Evolutionary conservation across 2,113 vertebrate genomes (phyloP), one percentile per base, ranked within the genome.

Genomic region (Oryzias celebensis): DNA sequence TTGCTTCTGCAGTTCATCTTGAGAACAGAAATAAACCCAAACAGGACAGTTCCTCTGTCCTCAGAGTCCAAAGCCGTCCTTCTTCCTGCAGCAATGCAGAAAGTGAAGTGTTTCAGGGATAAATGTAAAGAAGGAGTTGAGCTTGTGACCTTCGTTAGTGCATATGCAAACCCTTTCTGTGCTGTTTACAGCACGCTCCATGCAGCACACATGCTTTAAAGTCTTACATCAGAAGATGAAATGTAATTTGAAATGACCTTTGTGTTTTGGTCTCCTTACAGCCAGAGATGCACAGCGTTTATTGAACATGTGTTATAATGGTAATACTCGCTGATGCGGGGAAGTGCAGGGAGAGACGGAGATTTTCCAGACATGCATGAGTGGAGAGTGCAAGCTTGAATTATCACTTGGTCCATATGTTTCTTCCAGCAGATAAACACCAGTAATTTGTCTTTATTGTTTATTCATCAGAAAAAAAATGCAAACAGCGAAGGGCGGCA

Each of bases 1-100:
- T 57, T 50, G 20, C 46, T 59, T 28, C 48, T 51, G 49, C 51
- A 14, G 78, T 73, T 82, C 72, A 65, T 79, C 75, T 65, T 56
- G 46, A 20, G 36, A 42, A 64, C 45, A 31, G 36, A 68, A 68
- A 65, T 45, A 51, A 71, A 62, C 56, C 53, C 64, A 51, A 76
- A 44, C 68, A 53, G 52, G 20, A 10, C 47, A n/a, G 54, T 15
- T 22, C 55, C 8, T 36, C 31, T 8, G 7, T 36, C 31, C 31
- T 36, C 7, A 36, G 7, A 2, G 31, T 10, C 31, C 31, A 36
- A 36, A 36, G 31, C 31, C 28, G 7, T 31, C 28, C 28, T 7
- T 28, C 26, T 28, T 28, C 26, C 26, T 28, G 62, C 65, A 55
- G 73, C 48, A 52, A 57, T 41, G 55, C 65, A 62, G 55, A 47